Evolutionary conservation across 64 coral and sea anemone genomes (phyloP).

Genomic region (Dendrophyllia cribrosa): DNA sequence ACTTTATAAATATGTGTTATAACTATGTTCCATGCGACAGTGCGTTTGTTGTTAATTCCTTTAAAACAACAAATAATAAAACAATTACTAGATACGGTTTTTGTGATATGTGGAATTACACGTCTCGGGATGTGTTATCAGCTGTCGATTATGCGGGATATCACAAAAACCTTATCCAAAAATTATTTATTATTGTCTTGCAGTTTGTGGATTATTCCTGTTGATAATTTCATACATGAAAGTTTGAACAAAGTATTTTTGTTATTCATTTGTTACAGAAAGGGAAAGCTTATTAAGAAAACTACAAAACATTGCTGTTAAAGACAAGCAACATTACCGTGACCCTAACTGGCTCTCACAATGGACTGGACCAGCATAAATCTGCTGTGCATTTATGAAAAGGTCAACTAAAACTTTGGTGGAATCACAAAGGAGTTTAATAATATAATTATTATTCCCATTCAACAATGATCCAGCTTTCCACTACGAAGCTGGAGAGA

Average conservation of each 20-base stretch:
- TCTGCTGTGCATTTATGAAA: background rate
- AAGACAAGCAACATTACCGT: constrained; percentile 64
- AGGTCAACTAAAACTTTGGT: background rate
- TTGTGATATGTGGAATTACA: too few relatives aligned
- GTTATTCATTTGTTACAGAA: constrained; percentile 50
- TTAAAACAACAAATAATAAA: too few relatives aligned
- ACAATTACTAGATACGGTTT: too few relatives aligned
- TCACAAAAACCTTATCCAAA: too few relatives aligned
- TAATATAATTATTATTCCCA: background rate
- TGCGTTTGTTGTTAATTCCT: too few relatives aligned
- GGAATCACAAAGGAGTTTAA: background rate
- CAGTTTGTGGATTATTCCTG: too few relatives aligned
- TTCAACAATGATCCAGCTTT: background rate
- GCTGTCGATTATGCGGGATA: too few relatives aligned
- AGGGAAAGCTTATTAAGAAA: constrained; percentile 72
- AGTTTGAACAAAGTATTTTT: background rate
- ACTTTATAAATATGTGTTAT: too few relatives aligned
- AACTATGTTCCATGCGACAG: too few relatives aligned
- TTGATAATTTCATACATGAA: too few relatives aligned
- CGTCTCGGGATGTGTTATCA: too few relatives aligned
- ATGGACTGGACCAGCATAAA: constrained; percentile 77
- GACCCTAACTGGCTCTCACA: constrained; percentile 74
- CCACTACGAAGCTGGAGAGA: background rate
- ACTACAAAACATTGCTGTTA: constrained; percentile 66
- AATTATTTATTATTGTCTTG: too few relatives aligned